These are phyloP conservation scores for Drosophila basisetae DNA, from an alignment of 2,888 invertebrate genomes.

Conservation along the genomic window DNA sequence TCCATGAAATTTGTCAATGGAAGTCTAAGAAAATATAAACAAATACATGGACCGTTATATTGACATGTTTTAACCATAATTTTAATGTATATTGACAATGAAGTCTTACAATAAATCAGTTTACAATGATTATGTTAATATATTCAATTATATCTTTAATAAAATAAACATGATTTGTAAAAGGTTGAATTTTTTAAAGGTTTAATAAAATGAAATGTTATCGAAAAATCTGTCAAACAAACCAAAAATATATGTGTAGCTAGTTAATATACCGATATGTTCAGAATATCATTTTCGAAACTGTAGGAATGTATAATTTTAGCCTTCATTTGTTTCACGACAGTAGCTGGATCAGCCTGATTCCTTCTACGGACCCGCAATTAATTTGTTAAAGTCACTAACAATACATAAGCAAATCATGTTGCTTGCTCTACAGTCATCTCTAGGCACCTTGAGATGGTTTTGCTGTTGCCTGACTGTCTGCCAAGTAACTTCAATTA, in stretches of 20 bases:
- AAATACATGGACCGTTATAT: not conserved
- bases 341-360: slow-evolving; percentile 30
- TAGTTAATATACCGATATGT: not conserved
- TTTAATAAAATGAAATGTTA: not conserved
- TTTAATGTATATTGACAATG: not conserved
- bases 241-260: not conserved
- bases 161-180: not conserved
- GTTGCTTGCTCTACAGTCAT: slow-evolving; percentile 6
- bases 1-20: slow-evolving; percentile 8
- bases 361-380: slow-evolving; percentile 18
- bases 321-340: not conserved
- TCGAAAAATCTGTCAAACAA: not conserved
- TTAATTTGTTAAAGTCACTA: slow-evolving; percentile 46
- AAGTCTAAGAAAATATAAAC: not conserved
- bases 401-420: slow-evolving; percentile 52
- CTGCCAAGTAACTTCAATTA: slow-evolving; percentile 58
- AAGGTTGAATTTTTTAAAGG: not conserved
- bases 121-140: not conserved
- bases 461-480: slow-evolving; percentile 50
- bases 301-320: not conserved
- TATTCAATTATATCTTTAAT: not conserved
- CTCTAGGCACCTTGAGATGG: slow-evolving; percentile 4
- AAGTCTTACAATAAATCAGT: not conserved
- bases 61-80: not conserved
- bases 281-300: not conserved